Conservation (phyloP, 2,113 vertebrate genomes). For the Meleagris gallopavo region DNA sequence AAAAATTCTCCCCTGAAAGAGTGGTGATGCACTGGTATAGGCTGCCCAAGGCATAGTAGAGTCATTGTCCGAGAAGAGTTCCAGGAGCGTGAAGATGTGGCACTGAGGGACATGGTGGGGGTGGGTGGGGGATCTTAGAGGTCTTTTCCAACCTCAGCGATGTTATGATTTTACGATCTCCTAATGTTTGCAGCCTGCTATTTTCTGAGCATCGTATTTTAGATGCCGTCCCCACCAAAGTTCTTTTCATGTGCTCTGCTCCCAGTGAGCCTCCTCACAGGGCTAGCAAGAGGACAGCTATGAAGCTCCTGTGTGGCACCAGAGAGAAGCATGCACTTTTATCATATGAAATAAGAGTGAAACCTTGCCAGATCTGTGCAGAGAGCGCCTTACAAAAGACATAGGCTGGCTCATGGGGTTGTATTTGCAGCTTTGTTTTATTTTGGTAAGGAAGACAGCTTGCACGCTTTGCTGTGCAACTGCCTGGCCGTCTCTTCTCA, state of each 20-base stretch:
- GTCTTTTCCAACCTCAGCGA: too few relatives aligned
- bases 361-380: neutral
- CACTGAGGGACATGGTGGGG: too few relatives aligned
- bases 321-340: neutral
- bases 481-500: neutral
- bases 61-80: too few relatives aligned
- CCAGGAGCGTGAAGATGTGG: too few relatives aligned
- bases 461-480: too few relatives aligned
- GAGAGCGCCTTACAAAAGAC: rapidly evolving
- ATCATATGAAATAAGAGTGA: neutral
- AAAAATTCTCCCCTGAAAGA: too few relatives aligned
- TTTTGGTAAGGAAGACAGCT: neutral
- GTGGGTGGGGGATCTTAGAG: too few relatives aligned
- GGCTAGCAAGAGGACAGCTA: neutral
- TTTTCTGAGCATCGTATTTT: neutral
- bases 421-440: neutral
- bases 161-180: neutral
- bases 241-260: neutral
- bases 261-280: neutral
- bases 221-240: neutral
- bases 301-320: rapidly evolving
- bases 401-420: neutral
- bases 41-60: too few relatives aligned
- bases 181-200: neutral
- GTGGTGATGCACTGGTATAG: too few relatives aligned